phyloP scores from a whole-genome alignment of 2,113 vertebrate genomes.

The Dipodomys spectabilis region DNA sequence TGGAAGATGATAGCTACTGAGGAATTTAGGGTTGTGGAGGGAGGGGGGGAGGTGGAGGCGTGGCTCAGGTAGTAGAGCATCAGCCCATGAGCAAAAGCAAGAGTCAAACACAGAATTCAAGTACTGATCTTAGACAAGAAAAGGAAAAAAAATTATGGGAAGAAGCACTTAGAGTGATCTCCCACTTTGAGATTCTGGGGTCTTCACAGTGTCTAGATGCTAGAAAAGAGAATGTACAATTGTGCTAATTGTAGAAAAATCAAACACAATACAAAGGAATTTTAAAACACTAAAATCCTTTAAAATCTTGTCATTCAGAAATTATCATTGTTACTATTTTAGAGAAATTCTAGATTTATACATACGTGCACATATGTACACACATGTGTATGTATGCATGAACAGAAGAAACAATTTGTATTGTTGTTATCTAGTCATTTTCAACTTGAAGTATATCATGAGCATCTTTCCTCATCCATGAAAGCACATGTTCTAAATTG shows the following conservation, averaged over 20 bases:
- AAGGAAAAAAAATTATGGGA: too few relatives aligned
- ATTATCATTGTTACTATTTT: neutral
- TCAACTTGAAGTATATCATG: neutral
- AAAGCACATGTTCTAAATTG: neutral
- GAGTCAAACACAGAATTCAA: too few relatives aligned
- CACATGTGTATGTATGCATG: neutral
- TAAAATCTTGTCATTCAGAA: neutral
- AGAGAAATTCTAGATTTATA: neutral
- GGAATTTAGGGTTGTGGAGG: neutral
- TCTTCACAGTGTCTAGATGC: neutral
- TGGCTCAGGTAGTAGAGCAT: too few relatives aligned
- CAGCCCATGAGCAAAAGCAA: too few relatives aligned
- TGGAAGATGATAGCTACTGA: neutral
- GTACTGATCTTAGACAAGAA: too few relatives aligned
- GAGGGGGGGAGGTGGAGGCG: too few relatives aligned
- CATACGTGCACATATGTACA: neutral
- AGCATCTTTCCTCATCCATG: neutral
- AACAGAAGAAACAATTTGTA: neutral
- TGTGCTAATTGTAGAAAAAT: slow-evolving; percentile 15
- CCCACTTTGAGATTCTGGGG: neutral
- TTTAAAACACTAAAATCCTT: slow-evolving; percentile 13
- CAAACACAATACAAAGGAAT: neutral
- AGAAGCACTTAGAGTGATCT: neutral
- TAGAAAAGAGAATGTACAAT: neutral
- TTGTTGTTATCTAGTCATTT: neutral